Percentiles rank a stretch among this genome's conserved stretches.
Conservation (phyloP, 1,140 invertebrate genomes). For the Agrilus planipennis region DNA sequence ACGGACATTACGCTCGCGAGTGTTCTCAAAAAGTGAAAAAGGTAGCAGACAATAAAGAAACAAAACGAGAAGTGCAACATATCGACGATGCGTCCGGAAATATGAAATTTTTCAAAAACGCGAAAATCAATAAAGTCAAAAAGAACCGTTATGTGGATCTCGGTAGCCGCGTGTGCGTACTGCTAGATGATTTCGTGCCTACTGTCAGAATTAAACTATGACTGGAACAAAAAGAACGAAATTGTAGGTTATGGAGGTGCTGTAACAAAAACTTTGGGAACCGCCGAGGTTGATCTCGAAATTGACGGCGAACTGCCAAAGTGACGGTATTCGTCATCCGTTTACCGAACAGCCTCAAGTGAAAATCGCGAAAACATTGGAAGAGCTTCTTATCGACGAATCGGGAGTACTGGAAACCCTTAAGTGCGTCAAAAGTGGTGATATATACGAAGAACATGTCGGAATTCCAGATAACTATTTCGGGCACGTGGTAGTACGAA, state of each 20-base stretch:
- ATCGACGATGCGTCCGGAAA: no score
- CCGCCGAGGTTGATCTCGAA: not conserved
- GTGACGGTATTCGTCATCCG: not conserved
- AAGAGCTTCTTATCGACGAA: not conserved
- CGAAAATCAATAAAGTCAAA: no score
- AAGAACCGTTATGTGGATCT: slow-evolving; percentile 1
- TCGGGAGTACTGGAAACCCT: not conserved
- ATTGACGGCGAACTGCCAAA: not conserved
- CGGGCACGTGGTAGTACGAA: not conserved
- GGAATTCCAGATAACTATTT: slow-evolving; percentile 3
- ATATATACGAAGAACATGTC: not conserved
- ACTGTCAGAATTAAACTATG: not conserved
- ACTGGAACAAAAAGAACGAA: no score
- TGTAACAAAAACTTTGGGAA: not conserved
- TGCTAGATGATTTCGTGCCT: not conserved
- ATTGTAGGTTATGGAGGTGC: slow-evolving; percentile 2
- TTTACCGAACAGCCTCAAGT: no score
- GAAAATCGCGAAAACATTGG: not conserved
- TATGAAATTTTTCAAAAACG: no score
- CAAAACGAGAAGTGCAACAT: no score
- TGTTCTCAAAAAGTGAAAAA: no score
- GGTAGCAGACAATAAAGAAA: no score
- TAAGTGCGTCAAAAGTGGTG: not conserved
- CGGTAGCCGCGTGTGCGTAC: not conserved
- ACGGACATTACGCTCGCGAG: no score